phyloP scores from a whole-genome alignment of 2,888 invertebrate genomes.

The Diarsia dahlii region DNA sequence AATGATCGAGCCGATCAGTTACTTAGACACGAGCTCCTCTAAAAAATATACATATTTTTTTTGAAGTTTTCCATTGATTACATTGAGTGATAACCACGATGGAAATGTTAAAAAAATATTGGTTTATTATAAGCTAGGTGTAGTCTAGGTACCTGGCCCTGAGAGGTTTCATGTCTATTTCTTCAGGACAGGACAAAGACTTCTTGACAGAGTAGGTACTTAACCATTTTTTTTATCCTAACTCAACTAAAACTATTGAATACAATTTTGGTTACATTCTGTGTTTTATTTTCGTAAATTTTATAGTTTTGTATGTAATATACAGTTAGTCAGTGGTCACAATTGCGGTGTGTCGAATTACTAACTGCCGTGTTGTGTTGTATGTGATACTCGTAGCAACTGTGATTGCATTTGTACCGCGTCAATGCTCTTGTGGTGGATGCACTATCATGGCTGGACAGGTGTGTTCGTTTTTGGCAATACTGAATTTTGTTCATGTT shows the following conservation, averaged over 20 bases:
- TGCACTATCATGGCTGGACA: not conserved
- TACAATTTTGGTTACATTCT: not conserved
- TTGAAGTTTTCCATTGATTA: too few species aligned
- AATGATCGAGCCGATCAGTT: too few species aligned
- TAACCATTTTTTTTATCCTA: not conserved
- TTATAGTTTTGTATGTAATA: too few species aligned
- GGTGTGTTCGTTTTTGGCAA: constrained; percentile 2
- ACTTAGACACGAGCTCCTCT: too few species aligned
- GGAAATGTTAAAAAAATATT: too few species aligned
- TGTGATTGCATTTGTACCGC: constrained; percentile 30
- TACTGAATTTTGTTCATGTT: not conserved
- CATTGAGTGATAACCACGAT: too few species aligned
- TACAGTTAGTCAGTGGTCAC: constrained; percentile 16
- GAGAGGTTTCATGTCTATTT: not conserved
- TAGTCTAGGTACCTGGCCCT: too few species aligned
- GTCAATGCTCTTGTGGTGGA: constrained; percentile 15
- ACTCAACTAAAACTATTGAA: not conserved
- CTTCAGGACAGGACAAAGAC: not conserved
- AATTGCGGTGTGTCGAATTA: constrained; percentile 38
- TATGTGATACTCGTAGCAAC: not conserved
- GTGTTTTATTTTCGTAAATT: not conserved
- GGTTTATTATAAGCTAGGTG: too few species aligned
- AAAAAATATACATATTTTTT: too few species aligned
- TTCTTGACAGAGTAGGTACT: not conserved
- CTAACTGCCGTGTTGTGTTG: constrained; percentile 14